These are phyloP conservation scores for Nymphalis c-album DNA, from an alignment of 2,888 invertebrate genomes.

Conservation along the genomic window DNA sequence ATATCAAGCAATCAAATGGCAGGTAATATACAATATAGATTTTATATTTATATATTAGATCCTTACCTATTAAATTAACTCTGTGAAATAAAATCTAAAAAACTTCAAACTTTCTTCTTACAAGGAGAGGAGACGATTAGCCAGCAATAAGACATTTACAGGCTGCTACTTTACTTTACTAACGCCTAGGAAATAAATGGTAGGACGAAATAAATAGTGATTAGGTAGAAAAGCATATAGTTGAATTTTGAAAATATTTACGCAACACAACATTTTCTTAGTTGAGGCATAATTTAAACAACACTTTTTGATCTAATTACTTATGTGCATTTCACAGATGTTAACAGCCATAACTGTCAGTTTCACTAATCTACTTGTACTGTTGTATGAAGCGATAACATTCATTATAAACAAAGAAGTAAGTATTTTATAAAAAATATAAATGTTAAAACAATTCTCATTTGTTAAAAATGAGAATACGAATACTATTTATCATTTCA, in stretches of 20 bases:
- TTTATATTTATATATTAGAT: not conserved
- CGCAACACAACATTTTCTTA: no score
- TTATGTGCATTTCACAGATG: constrained; percentile 7
- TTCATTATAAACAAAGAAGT: not conserved
- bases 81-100: not conserved
- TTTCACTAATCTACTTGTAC: not conserved
- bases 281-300: no score
- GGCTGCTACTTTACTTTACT: no score
- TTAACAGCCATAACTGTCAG: not conserved
- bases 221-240: no score
- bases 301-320: not conserved
- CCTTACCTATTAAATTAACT: not conserved
- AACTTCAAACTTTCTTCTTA: no score
- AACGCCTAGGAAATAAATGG: no score
- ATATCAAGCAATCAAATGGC: not conserved
- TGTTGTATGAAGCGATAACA: not conserved
- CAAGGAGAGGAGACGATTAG: no score
- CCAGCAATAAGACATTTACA: no score
- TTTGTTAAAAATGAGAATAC: not conserved
- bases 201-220: no score
- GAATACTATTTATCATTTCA: constrained; percentile 1
- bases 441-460: no score
- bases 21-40: not conserved
- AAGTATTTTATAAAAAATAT: not conserved
- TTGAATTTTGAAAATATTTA: no score